phyloP scores from a whole-genome alignment of 2,797 vertebrate species.

The Taenioides sp. region DNA sequence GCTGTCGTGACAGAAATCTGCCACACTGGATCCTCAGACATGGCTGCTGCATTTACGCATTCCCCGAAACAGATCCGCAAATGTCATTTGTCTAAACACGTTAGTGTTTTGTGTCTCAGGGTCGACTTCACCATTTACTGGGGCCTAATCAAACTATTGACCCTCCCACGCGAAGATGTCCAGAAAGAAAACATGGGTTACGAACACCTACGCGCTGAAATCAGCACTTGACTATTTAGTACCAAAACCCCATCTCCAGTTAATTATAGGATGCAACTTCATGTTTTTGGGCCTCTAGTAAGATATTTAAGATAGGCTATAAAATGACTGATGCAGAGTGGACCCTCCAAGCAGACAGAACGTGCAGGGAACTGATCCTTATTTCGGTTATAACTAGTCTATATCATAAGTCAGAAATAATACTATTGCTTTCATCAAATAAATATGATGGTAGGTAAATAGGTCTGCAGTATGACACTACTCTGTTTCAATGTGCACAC shows the following conservation, averaged over 20 bases:
- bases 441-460: background rate
- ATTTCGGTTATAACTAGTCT: background rate
- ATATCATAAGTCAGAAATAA: background rate
- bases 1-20: slow-evolving; percentile 23
- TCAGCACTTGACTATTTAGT: background rate
- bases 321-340: too few species aligned
- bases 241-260: background rate
- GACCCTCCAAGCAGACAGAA: background rate
- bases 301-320: background rate
- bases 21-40: slow-evolving; percentile 1
- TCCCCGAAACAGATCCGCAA: slow-evolving; percentile 6
- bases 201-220: background rate
- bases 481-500: background rate
- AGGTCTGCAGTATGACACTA: background rate
- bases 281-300: background rate
- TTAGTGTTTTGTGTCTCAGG: slow-evolving; percentile 12
- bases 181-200: background rate
- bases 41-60: slow-evolving; percentile 11
- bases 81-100: slow-evolving; percentile 25
- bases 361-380: background rate
- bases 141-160: slow-evolving; percentile 10
- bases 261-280: background rate
- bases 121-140: slow-evolving; percentile 5
- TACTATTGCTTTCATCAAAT: background rate
- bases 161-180: slow-evolving; percentile 5